Evolutionary conservation across 1,140 invertebrate genomes (phyloP).

Genomic region (Triops longicaudatus): DNA sequence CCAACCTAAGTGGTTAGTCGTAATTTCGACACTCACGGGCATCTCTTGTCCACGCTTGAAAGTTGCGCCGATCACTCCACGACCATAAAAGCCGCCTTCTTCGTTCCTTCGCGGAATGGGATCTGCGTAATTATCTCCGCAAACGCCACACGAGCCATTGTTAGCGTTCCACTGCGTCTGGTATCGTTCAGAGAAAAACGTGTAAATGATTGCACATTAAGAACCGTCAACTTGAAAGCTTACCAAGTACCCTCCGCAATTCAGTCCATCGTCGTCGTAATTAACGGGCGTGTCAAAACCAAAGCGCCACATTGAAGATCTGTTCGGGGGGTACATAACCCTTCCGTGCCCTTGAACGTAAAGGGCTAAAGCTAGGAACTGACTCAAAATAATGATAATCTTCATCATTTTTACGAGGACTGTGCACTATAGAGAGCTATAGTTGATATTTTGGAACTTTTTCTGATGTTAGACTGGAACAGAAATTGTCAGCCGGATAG

Average conservation of each 20-base stretch:
- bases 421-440: not conserved
- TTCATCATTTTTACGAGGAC: not conserved
- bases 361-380: not conserved
- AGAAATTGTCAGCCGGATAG: not conserved
- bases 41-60: not conserved
- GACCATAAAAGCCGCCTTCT: slow-evolving; percentile 9
- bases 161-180: slow-evolving; percentile 19
- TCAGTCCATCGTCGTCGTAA: slow-evolving; percentile 35
- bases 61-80: slow-evolving; percentile 1
- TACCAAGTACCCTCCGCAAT: slow-evolving; percentile 35
- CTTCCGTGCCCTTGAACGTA: slow-evolving; percentile 37
- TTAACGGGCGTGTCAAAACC: slow-evolving; percentile 36
- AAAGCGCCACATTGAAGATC: slow-evolving; percentile 39
- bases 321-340: slow-evolving; percentile 37
- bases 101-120: slow-evolving; percentile 17
- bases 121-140: not conserved
- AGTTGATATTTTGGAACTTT: not conserved
- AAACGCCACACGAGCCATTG: not conserved
- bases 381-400: not conserved
- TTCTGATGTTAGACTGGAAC: not conserved
- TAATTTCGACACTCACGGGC: not conserved
- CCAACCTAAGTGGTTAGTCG: slow-evolving; percentile 16
- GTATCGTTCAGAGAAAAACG: not conserved
- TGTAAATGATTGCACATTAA: not conserved
- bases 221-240: slow-evolving; percentile 19